phyloP scores from a whole-genome alignment of 53 echinoderm and acorn worm genomes.

The Crossaster papposus region DNA sequence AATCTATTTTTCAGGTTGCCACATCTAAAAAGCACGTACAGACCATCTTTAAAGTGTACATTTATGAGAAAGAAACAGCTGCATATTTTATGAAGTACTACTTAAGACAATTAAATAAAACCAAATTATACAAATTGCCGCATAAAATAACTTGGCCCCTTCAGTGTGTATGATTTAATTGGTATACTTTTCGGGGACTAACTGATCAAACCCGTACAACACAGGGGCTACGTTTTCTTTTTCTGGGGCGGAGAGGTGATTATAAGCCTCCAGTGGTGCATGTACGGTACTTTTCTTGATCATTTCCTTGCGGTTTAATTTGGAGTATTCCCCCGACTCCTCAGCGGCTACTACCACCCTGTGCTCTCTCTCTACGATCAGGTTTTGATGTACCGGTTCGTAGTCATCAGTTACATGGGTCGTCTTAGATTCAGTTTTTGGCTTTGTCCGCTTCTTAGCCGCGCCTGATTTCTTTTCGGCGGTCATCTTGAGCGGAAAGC shows the following conservation, averaged over 20 bases:
- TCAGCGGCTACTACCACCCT: slow-evolving; percentile 11
- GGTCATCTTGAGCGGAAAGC: slow-evolving; percentile 33
- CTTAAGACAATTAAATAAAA: no score
- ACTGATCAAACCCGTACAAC: neutral
- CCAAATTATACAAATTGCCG: no score
- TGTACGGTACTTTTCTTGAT: neutral
- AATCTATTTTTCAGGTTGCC: no score
- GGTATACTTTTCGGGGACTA: neutral
- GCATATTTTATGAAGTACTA: no score
- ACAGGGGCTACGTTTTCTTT: neutral
- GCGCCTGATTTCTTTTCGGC: neutral
- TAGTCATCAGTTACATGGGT: neutral
- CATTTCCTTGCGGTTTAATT: slow-evolving; percentile 13
- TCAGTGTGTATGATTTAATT: neutral
- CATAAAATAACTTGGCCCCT: no score
- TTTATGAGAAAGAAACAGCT: no score
- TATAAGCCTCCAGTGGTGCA: neutral
- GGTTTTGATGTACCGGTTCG: slow-evolving; percentile 2
- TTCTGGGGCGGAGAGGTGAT: neutral
- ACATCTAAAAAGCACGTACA: no score
- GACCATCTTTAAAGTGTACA: no score
- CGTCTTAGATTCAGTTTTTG: neutral
- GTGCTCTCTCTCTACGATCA: neutral
- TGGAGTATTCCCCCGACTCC: slow-evolving; percentile 21
- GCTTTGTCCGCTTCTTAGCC: neutral